phyloP scores from a whole-genome alignment of 64 coral and sea anemone species.

The Montipora foliosa region DNA sequence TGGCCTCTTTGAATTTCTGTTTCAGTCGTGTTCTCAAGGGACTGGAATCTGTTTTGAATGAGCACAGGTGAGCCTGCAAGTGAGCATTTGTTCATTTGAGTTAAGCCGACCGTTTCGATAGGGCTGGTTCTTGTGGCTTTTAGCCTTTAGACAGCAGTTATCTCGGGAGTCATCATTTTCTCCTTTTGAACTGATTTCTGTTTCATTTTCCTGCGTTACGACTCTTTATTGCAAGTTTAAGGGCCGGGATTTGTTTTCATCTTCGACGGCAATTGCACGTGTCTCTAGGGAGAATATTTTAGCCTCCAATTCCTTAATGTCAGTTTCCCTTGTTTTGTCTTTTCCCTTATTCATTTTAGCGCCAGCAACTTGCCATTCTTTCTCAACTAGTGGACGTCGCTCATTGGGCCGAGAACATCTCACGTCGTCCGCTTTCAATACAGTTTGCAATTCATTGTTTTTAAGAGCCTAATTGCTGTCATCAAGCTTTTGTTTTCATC shows the following conservation, averaged over 20 bases:
- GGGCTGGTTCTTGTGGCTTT: background rate
- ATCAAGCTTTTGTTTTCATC: no score
- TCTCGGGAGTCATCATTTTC: background rate
- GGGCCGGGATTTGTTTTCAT: background rate
- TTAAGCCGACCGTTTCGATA: background rate
- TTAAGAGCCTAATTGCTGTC: no score
- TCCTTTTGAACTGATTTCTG: background rate
- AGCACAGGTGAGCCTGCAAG: background rate
- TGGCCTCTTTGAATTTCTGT: no score
- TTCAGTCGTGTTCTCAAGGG: no score
- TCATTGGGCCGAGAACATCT: no score
- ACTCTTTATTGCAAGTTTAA: background rate
- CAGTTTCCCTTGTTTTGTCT: no score
- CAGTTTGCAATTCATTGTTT: no score
- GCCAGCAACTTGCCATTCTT: no score
- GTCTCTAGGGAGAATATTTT: background rate
- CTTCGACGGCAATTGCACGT: background rate
- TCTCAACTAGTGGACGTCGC: no score
- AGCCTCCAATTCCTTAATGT: background rate
- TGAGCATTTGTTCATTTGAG: background rate
- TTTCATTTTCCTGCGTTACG: background rate
- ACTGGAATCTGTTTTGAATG: background rate
- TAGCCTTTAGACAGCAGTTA: background rate
- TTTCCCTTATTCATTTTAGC: no score
- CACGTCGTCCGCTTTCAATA: no score